Percentiles rank a stretch among this genome's conserved stretches.
These are phyloP conservation scores for Metacarcinus magister DNA, from an alignment of 2,888 invertebrate genomes.

Conservation along the genomic window DNA sequence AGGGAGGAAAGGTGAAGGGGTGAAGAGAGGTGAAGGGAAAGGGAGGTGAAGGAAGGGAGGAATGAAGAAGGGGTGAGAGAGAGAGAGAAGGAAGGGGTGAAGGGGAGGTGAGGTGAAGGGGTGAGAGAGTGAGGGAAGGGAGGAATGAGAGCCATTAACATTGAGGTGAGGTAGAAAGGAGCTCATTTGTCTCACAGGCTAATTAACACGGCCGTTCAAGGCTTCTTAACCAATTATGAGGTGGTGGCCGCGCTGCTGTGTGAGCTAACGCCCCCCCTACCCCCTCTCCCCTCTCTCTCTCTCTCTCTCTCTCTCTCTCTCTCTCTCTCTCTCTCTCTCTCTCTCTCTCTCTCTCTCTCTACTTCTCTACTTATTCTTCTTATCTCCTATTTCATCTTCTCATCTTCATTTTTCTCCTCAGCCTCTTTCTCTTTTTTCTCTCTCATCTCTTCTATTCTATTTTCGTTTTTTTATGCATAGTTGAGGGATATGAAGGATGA, in stretches of 20 bases:
- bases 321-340: background rate
- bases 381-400: background rate
- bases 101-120: background rate
- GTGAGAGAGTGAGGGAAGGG: background rate
- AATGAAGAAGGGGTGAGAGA: background rate
- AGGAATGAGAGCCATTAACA: background rate
- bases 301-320: background rate
- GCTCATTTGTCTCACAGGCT: conserved; percentile 50
- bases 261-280: background rate
- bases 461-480: background rate
- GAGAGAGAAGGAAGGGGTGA: background rate
- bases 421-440: background rate
- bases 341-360: background rate
- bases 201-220: conserved; percentile 57
- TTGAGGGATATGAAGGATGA: background rate
- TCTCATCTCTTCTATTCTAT: background rate
- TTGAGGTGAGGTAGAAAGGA: conserved; percentile 58
- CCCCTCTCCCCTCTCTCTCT: background rate
- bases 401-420: background rate
- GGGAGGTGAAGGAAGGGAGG: background rate
- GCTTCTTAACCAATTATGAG: conserved; percentile 68
- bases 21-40: background rate
- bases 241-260: conserved; percentile 29
- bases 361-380: background rate
- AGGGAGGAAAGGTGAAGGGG: background rate